Conservation (phyloP, 64 coral and sea anemone species). For the Dendrophyllia cribrosa region DNA sequence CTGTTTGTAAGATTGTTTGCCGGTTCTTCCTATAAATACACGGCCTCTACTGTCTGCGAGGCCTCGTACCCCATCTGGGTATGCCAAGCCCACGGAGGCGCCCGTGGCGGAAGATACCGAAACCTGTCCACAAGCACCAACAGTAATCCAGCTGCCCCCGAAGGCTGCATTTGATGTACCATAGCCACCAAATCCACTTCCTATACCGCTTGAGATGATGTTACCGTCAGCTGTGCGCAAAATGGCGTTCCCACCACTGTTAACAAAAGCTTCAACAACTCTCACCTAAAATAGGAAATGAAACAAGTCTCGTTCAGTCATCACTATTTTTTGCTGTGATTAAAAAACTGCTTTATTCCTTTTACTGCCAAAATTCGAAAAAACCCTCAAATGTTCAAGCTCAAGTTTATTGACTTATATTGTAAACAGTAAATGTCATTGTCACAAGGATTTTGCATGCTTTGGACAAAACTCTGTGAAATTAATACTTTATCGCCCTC, state of each 20-base stretch:
- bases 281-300: slow-evolving; percentile 13
- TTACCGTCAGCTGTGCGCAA: slow-evolving; percentile 75
- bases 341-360: too few relatives aligned
- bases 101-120: background rate
- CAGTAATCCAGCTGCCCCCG: slow-evolving; percentile 32
- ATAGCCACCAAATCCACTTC: background rate
- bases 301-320: background rate
- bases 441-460: too few relatives aligned
- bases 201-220: slow-evolving; percentile 62
- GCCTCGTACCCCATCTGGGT: background rate
- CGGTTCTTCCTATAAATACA: background rate
- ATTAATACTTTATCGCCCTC: too few relatives aligned
- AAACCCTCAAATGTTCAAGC: too few relatives aligned
- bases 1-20: background rate
- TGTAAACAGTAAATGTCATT: too few relatives aligned
- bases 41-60: background rate
- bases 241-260: slow-evolving; percentile 84
- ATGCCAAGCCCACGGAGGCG: background rate
- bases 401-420: too few relatives aligned
- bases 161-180: background rate
- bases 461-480: too few relatives aligned
- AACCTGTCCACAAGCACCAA: slow-evolving; percentile 32
- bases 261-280: slow-evolving; percentile 85
- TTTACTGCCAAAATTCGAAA: too few relatives aligned
- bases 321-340: too few relatives aligned